phyloP scores from a whole-genome alignment of 1,140 invertebrate genomes.

The Carcinoscorpius rotundicauda region DNA sequence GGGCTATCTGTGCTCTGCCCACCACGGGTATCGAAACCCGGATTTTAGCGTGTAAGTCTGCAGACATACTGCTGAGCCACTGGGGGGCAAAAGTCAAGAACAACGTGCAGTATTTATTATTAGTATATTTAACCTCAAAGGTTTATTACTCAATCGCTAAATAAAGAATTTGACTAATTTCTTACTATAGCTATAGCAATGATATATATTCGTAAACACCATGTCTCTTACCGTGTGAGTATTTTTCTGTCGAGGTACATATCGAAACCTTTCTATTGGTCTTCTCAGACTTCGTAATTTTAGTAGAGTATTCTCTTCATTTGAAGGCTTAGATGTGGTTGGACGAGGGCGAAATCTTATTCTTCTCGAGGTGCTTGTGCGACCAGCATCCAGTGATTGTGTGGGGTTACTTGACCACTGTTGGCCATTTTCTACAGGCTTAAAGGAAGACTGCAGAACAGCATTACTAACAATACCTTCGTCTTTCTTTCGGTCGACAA shows the following conservation, averaged over 20 bases:
- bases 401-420: slow-evolving; percentile 5
- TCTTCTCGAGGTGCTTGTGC: slow-evolving; percentile 59
- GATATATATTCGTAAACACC: too few relatives aligned
- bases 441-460: slow-evolving; percentile 14
- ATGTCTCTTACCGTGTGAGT: slow-evolving; percentile 6
- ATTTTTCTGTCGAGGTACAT: slow-evolving; percentile 14
- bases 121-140: too few relatives aligned
- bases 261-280: slow-evolving; percentile 10
- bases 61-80: too few relatives aligned
- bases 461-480: slow-evolving; percentile 12
- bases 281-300: slow-evolving; percentile 14
- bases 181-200: too few relatives aligned
- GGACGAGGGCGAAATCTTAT: slow-evolving; percentile 68
- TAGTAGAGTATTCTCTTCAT: slow-evolving; percentile 36
- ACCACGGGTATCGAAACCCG: too few relatives aligned
- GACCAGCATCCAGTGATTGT: slow-evolving; percentile 37
- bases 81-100: too few relatives aligned
- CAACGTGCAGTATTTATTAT: too few relatives aligned
- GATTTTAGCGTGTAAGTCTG: too few relatives aligned
- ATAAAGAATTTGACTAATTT: too few relatives aligned
- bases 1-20: too few relatives aligned
- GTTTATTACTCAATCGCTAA: too few relatives aligned
- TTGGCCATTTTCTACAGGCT: neutral
- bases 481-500: slow-evolving; percentile 2
- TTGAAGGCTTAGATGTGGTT: slow-evolving; percentile 66